Evolutionary conservation across 1,140 invertebrate species (phyloP), one percentile per base, ranked within the genome.

Genomic region (Solenopsis invicta): DNA sequence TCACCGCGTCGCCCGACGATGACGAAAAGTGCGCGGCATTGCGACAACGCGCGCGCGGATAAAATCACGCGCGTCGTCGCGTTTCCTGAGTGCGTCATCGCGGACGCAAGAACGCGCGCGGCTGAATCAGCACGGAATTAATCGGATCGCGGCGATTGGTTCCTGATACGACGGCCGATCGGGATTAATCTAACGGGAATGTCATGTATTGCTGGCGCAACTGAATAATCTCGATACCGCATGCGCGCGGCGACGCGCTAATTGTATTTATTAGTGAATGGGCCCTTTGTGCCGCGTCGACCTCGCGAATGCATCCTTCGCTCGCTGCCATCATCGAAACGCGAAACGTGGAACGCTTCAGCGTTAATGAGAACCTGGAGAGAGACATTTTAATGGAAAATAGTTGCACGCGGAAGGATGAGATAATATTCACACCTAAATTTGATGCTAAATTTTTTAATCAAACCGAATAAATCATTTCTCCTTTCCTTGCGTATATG

Each of bases 231-330:
- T 29, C 78, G 62, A 82, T 82, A 45, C 61, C 64, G 64, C 37
- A 37, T 18, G 37, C 41, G 34, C 34, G 48, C 52, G 64, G 52
- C 67, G 67, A 59, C 37, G 18, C 52, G 67, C 67, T 84, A 84
- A 84, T 84, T 75, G 69, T 84, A 84, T 84, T 84, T 84, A 84
- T 84, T 84, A 84, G 69, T 84, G 80, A 84, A 84, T 84, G 13
- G 69, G n/a, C n/a, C 48, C 69, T 84, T 62, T 84, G 54, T 84
- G 41, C 29, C 67, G 13, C n/a, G 59, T 75, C 54, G 18, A 84
- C 54, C 54, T 75, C 54, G 80, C 52, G 24, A 50, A 75, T 24
- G 67, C 41, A 84, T 84, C 54, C 80, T 61, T 84, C 67, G 67
- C 52, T 59, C 52, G 37, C 29, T 37, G 62, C 54, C 62, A 4